These are phyloP conservation scores for Zaprionus obscuricornis DNA, from an alignment of 2,888 invertebrate species.

Conservation along the genomic window DNA sequence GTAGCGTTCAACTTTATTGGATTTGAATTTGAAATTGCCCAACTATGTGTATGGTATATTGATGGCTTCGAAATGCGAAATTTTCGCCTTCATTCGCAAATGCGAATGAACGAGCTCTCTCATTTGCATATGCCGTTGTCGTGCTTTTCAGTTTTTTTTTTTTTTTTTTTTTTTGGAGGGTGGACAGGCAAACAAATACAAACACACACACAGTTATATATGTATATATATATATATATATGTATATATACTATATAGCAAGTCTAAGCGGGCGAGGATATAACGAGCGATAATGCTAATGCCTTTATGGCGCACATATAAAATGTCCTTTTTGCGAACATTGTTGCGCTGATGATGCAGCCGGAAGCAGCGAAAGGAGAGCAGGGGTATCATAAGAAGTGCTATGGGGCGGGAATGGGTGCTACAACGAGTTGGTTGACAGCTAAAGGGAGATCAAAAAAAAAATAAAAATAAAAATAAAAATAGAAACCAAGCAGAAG, in stretches of 20 bases:
- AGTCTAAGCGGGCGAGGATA: slow-evolving; percentile 51
- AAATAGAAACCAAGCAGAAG: slow-evolving; percentile 38
- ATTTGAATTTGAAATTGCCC: slow-evolving; percentile 67
- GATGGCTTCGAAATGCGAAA: slow-evolving; percentile 67
- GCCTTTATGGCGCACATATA: slow-evolving; percentile 77
- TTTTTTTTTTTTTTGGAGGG: slow-evolving; percentile 46
- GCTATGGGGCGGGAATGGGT: neutral
- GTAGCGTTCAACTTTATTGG: slow-evolving; percentile 67
- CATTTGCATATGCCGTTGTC: slow-evolving; percentile 70
- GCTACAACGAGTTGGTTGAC: neutral
- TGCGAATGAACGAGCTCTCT: slow-evolving; percentile 7
- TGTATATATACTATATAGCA: neutral
- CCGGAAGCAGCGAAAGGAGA: slow-evolving; percentile 20
- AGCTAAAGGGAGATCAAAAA: neutral
- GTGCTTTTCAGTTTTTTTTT: slow-evolving; percentile 20
- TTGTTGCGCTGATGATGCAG: slow-evolving; percentile 63
- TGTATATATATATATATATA: slow-evolving; percentile 11
- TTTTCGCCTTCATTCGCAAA: slow-evolving; percentile 22
- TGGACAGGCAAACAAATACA: slow-evolving; percentile 29
- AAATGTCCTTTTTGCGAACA: slow-evolving; percentile 79
- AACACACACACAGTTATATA: slow-evolving; percentile 11
- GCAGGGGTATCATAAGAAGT: slow-evolving; percentile 2
- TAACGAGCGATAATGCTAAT: slow-evolving; percentile 81
- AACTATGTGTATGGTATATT: slow-evolving; percentile 59
- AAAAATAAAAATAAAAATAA: neutral